Conservation (phyloP, 1,140 invertebrate species). For the Frieseomelitta varia region DNA sequence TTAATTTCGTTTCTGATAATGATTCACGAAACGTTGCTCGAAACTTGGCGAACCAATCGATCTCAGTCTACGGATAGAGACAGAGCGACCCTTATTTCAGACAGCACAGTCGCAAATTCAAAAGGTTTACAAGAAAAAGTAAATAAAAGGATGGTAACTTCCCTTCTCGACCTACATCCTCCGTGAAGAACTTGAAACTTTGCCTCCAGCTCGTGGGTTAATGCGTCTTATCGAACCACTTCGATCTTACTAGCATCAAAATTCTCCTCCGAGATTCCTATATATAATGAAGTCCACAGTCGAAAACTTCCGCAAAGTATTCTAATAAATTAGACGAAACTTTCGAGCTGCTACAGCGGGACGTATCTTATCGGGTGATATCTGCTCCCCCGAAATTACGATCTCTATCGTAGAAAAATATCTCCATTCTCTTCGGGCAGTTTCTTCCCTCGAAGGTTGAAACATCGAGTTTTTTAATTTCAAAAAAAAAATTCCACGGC, state of each 20-base stretch:
- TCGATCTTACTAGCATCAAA: neutral
- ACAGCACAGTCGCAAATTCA: neutral
- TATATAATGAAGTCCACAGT: neutral
- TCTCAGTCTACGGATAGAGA: neutral
- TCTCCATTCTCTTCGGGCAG: neutral
- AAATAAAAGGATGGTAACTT: neutral
- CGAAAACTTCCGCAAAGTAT: neutral
- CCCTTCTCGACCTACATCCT: neutral
- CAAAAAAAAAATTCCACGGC: neutral
- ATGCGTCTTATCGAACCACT: slow-evolving; percentile 5
- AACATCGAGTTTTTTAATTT: neutral
- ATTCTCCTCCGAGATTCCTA: neutral
- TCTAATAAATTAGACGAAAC: slow-evolving; percentile 16
- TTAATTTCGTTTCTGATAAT: neutral
- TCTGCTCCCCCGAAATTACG: neutral
- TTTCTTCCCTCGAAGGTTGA: neutral
- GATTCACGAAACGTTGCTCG: neutral
- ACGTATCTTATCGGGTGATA: neutral
- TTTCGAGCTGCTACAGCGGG: neutral
- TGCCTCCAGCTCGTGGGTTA: neutral
- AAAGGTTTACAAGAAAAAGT: neutral
- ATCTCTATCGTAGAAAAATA: neutral
- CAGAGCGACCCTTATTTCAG: no score
- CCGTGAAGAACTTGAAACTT: neutral
- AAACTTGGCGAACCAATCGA: neutral